Base-by-base conservation (phyloP, 1,140 invertebrate genomes). In the Laupala kohalensis region DNA sequence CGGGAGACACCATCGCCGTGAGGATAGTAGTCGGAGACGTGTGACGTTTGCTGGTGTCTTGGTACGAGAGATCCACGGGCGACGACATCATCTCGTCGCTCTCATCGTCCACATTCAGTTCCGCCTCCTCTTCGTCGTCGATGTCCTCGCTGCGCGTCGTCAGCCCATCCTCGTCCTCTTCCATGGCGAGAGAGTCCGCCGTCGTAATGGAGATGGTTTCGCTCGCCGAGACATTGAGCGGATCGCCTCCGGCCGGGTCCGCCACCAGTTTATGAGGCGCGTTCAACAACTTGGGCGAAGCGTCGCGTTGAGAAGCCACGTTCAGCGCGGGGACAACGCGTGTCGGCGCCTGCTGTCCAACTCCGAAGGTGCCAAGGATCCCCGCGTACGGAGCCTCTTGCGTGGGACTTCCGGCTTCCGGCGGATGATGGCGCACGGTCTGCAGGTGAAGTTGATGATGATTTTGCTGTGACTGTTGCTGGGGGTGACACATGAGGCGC, bases 91-190 rank as follows among this genome's bases (percentile, higher is more conserved):
- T 27, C 13, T 69, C 68, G 24, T 80, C 78, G 53, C 80, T 78
- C 5, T 81, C 79, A 19, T 77, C 77, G 29, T 77, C 75, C 72
- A 74, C 77, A 25, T 75, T 69, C 0, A 77, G 77, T 69, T 73
- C 75, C 2, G 70, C 67, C 3, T 75, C 74, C 6, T 76, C 78
- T 0, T 78, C 78, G 6, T 67, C 71, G 13, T 72, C 71, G 5
- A 27, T 37, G 28, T 67, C 65, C 5, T 23, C 28, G 4, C 65
- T 28, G 4, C 25, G 30, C 1, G 69, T 74, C 74, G 26, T 15
- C 5, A 64, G 4, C 24, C 64, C 64, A 71, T 74, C 64, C 75
- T 77, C 73, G 69, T 77, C 74, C 67, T 73, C 73, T 62, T 76
- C 74, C 37, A 75, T 74, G 25, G 76, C 77, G 3, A 76, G 74